A percentile compares a stretch with the other conserved stretches of the same genome.
Evolutionary conservation across 2,113 vertebrate species (phyloP).

Genomic region (Strix aluco): DNA sequence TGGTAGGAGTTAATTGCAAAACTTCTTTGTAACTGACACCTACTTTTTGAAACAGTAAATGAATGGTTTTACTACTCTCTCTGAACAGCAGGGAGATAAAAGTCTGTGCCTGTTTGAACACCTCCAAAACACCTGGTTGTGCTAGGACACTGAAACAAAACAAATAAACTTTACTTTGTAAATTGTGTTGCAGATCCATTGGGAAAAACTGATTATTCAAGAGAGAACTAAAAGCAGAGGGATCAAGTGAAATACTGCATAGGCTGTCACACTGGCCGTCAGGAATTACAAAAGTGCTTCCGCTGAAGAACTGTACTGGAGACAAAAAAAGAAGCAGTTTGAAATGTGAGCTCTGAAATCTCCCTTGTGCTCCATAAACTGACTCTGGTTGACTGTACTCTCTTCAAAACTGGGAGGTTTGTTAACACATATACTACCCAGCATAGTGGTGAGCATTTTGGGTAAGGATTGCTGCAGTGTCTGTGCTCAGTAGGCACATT

Average conservation of each 20-base stretch:
- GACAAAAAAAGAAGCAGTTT: background rate
- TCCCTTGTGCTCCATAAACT: background rate
- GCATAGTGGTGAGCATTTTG: accelerated
- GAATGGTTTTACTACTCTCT: background rate
- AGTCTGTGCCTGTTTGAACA: background rate
- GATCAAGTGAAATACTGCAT: background rate
- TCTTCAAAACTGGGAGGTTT: background rate
- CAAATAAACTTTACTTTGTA: background rate
- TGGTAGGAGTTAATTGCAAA: background rate
- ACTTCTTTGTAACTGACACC: background rate
- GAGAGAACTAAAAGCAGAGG: background rate
- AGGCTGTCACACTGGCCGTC: background rate
- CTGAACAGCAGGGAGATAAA: background rate
- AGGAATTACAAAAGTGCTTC: background rate
- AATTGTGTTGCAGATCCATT: background rate
- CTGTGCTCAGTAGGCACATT: background rate
- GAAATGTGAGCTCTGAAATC: background rate
- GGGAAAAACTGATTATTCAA: background rate
- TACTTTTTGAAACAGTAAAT: background rate
- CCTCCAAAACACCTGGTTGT: accelerated
- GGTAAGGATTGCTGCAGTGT: background rate
- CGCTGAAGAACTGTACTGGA: background rate
- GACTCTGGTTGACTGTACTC: background rate
- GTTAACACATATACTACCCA: background rate
- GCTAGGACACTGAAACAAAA: background rate